phyloP scores from a whole-genome alignment of 2,797 vertebrate genomes.

The Sebastiscus albofasciatus region DNA sequence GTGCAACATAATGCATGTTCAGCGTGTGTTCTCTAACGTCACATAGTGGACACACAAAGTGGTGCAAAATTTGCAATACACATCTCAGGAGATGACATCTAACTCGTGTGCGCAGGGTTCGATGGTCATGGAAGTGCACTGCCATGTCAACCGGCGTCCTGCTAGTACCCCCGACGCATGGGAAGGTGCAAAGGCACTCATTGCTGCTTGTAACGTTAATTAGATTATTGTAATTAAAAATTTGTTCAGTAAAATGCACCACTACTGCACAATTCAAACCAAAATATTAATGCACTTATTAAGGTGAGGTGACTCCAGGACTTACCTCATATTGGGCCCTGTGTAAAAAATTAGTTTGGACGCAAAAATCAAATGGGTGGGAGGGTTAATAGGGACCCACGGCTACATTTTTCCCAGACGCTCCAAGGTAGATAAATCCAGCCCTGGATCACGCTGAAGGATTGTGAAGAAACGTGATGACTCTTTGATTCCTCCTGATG shows the following conservation, averaged over 20 bases:
- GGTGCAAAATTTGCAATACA: too few relatives aligned
- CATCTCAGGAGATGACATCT: too few relatives aligned
- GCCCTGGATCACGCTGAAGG: not conserved
- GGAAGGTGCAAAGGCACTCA: too few relatives aligned
- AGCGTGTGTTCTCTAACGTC: too few relatives aligned
- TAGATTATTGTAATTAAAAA: not conserved
- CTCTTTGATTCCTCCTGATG: slow-evolving; percentile 41
- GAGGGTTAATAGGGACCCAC: not conserved
- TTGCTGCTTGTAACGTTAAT: too few relatives aligned
- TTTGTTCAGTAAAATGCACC: not conserved
- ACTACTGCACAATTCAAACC: not conserved
- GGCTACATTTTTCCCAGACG: not conserved
- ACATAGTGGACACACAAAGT: too few relatives aligned
- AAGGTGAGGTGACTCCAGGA: not conserved
- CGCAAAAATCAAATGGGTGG: not conserved
- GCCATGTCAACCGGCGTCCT: too few relatives aligned
- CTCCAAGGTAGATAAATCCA: not conserved
- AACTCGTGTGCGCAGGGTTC: too few relatives aligned
- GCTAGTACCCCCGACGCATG: too few relatives aligned
- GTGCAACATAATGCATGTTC: too few relatives aligned
- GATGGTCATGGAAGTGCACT: too few relatives aligned
- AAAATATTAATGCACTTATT: not conserved
- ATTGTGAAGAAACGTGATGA: slow-evolving; percentile 12
- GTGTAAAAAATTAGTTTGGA: not conserved
- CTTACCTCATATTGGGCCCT: not conserved